Evolutionary conservation across 1,140 invertebrate species (phyloP).

Genomic region (Aculops lycopersici): DNA sequence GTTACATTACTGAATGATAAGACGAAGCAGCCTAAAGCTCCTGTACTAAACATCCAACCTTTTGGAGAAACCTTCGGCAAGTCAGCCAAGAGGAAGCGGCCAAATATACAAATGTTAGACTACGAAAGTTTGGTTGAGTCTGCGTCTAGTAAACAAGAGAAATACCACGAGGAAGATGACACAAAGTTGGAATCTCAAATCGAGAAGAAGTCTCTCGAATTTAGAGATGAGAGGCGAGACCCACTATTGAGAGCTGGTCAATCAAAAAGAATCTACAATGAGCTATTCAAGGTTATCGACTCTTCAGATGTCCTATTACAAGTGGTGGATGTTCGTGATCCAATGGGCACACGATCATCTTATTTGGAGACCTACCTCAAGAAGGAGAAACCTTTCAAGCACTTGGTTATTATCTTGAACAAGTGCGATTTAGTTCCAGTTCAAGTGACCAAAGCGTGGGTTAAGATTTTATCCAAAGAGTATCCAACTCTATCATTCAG

Average conservation of each 20-base stretch:
- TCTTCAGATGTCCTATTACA: conserved; percentile 88
- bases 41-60: conserved; percentile 74
- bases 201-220: conserved; percentile 12
- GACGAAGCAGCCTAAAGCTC: conserved; percentile 55
- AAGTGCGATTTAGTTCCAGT: conserved; percentile 57
- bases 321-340: conserved; percentile 68
- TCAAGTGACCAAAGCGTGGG: conserved; percentile 89
- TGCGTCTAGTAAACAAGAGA: conserved; percentile 31
- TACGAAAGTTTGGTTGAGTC: conserved; percentile 26
- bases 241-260: conserved; percentile 57
- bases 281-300: conserved; percentile 92
- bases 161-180: conserved; percentile 46
- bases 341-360: conserved; percentile 65
- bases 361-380: conserved; percentile 61
- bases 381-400: conserved; percentile 72
- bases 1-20: conserved; percentile 75
- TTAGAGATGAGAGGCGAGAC: conserved; percentile 15
- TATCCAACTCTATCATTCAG: conserved; percentile 95
- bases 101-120: conserved; percentile 34
- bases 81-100: conserved; percentile 62
- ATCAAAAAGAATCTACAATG: conserved; percentile 93
- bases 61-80: conserved; percentile 79
- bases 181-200: conserved; percentile 28
- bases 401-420: conserved; percentile 71
- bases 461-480: conserved; percentile 58